A percentile compares a stretch with the other conserved stretches of the same genome.
These are phyloP conservation scores for Phaetusa simplex DNA, from an alignment of 2,113 vertebrate genomes.

Conservation along the genomic window DNA sequence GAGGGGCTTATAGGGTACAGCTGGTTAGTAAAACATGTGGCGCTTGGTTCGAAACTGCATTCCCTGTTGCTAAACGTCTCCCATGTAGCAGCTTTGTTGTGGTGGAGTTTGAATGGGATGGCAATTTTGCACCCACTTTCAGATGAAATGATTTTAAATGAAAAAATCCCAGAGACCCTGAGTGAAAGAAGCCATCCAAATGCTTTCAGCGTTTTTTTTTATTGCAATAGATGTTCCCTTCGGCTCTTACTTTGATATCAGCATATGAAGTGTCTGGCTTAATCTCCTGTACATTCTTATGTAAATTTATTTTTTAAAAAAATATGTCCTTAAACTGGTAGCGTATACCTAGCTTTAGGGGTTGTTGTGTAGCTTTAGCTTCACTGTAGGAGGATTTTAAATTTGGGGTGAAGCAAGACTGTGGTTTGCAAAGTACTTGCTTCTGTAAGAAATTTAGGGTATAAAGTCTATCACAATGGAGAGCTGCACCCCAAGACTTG, in stretches of 20 bases:
- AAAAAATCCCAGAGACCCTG: not conserved
- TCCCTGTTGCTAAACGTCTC: not conserved
- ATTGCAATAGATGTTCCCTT: not conserved
- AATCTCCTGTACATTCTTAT: not conserved
- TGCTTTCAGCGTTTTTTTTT: slow-evolving; percentile 5
- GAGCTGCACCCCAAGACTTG: not conserved
- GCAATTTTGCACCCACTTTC: not conserved
- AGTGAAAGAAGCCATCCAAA: not conserved
- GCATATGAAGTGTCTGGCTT: not conserved
- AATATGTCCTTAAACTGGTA: not conserved
- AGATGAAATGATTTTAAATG: not conserved
- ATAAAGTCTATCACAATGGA: not conserved
- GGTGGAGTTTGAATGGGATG: not conserved
- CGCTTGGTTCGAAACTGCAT: not conserved
- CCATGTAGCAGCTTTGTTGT: not conserved
- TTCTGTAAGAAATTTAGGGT: not conserved
- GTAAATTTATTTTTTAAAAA: not conserved
- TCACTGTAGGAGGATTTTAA: not conserved
- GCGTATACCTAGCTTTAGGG: not conserved
- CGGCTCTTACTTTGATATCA: not conserved
- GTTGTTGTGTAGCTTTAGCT: not conserved
- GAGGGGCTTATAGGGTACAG: not conserved
- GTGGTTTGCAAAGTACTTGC: not conserved
- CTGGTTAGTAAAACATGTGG: not conserved
- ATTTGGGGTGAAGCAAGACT: not conserved